Conservation (phyloP, 2,797 vertebrate genomes). For the Phaenicophaeus curvirostris region DNA sequence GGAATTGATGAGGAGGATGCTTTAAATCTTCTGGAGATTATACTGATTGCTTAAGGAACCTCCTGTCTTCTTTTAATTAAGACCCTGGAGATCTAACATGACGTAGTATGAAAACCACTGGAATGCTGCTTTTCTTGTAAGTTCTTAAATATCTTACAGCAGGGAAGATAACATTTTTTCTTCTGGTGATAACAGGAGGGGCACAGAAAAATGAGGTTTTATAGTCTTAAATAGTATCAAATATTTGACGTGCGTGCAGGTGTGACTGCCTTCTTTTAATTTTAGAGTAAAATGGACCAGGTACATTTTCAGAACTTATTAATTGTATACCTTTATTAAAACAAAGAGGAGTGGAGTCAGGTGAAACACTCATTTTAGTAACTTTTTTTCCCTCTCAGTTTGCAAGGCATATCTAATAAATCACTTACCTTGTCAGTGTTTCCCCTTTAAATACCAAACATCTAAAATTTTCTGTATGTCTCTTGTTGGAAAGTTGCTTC, state of each 20-base stretch:
- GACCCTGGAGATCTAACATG: not conserved
- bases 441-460: not conserved
- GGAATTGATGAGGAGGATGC: not conserved
- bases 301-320: not conserved
- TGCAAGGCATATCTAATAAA: not conserved
- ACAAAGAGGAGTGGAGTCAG: rapidly evolving
- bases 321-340: not conserved
- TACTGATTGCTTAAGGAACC: not conserved
- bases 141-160: not conserved
- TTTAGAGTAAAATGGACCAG: not conserved
- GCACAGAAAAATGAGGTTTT: not conserved
- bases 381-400: not conserved
- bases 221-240: not conserved
- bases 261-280: not conserved
- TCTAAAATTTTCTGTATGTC: not conserved
- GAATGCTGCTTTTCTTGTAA: not conserved
- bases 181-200: not conserved
- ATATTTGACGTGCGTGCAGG: not conserved
- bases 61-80: not conserved
- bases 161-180: not conserved
- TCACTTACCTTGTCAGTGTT: not conserved
- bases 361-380: not conserved
- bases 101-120: not conserved
- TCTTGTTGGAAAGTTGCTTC: not conserved
- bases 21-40: not conserved